Evolutionary conservation across 2,888 invertebrate genomes (phyloP).

Genomic region (Andrena chrysosceles): DNA sequence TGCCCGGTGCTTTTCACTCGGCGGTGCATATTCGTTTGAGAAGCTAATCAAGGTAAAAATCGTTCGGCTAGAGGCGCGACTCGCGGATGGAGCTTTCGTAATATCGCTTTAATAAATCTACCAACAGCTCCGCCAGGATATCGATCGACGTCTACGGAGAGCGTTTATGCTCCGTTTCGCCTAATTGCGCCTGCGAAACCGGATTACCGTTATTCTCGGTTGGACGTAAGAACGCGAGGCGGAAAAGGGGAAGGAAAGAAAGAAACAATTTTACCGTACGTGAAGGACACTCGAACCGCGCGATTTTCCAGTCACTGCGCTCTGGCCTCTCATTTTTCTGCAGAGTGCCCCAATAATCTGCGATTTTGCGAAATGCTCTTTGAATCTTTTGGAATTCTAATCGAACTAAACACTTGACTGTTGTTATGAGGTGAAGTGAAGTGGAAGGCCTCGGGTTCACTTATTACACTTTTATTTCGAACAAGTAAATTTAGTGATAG

Average conservation of each 20-base stretch:
- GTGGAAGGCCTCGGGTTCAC: too few species aligned
- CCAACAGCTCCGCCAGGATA: constrained; percentile 19
- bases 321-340: not conserved
- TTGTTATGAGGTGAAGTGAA: too few species aligned
- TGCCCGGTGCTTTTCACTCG: constrained; percentile 13
- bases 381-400: not conserved
- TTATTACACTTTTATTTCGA: too few species aligned
- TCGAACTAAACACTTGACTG: not conserved
- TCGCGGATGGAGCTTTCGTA: constrained; percentile 2
- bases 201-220: constrained; percentile 59
- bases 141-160: constrained; percentile 39
- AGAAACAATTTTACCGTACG: constrained; percentile 29
- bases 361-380: not conserved
- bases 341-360: not conserved
- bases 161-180: constrained; percentile 64
- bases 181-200: constrained; percentile 64
- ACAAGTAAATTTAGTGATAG: too few species aligned
- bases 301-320: constrained; percentile 20
- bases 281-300: constrained; percentile 44
- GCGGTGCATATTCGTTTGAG: constrained; percentile 36
- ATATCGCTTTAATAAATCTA: constrained; percentile 35
- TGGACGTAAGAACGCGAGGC: constrained; percentile 9
- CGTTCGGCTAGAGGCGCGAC: not conserved
- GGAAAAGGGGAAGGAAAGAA: not conserved
- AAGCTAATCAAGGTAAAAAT: constrained; percentile 10